Percentiles rank a stretch among this genome's conserved stretches.
Evolutionary conservation across 2,797 vertebrate species (phyloP).

Genomic region (Cyclopterus lumpus): DNA sequence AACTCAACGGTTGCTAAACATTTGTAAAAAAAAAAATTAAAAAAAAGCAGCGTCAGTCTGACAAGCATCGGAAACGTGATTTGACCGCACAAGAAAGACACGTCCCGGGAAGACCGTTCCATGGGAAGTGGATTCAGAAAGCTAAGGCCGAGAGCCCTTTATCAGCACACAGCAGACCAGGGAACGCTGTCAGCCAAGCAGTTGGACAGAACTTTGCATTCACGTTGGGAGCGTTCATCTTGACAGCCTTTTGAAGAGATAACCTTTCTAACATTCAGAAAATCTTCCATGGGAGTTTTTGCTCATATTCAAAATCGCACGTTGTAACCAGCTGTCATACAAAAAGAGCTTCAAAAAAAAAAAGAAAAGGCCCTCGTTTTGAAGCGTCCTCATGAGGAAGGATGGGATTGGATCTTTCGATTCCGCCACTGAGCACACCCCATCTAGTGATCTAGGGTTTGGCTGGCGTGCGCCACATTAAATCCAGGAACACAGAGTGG

Average conservation of each 20-base stretch:
- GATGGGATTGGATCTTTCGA: constrained; percentile 1
- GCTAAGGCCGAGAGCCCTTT: constrained; percentile 33
- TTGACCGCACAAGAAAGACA: background rate
- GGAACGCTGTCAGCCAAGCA: constrained; percentile 19
- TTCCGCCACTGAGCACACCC: background rate
- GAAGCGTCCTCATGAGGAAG: constrained; percentile 4
- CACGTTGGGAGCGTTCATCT: constrained; percentile 1
- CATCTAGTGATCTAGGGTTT: background rate
- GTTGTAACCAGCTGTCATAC: background rate
- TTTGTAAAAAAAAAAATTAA: background rate
- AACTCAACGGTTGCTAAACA: constrained; percentile 93
- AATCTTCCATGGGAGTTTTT: background rate
- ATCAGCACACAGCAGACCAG: constrained; percentile 50
- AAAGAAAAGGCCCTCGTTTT: background rate
- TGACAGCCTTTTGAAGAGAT: background rate
- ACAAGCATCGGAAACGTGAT: background rate
- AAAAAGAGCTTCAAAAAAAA: background rate
- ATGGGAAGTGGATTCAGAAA: constrained; percentile 4
- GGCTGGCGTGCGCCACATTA: constrained; percentile 4
- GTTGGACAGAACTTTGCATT: constrained; percentile 43
- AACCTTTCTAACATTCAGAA: constrained; percentile 19
- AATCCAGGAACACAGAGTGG: constrained; percentile 14
- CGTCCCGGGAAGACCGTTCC: background rate
- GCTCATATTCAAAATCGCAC: background rate
- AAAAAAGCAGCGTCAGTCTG: background rate